Evolutionary conservation across 2,888 invertebrate genomes (phyloP), one percentile per base, ranked within the genome.

Genomic region (Timema cristinae): DNA sequence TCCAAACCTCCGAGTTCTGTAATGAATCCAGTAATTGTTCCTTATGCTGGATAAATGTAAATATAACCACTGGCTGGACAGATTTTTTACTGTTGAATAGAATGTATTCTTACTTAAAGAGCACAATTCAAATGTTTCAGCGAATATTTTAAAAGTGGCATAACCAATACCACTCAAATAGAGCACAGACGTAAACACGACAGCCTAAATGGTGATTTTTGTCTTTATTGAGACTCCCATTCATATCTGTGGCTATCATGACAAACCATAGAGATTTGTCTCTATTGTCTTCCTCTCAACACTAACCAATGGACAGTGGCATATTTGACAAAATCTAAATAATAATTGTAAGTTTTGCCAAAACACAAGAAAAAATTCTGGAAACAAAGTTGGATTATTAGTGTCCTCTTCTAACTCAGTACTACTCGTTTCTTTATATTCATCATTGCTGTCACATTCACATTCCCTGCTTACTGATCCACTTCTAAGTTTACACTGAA

Each of bases 1-100:
- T 59, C 70, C 74, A 74, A 54, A 75, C 15, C 9, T 51, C 47
- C 5, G n/a, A 15, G 16, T 66, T 51, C 32, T 61, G n/a, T 66
- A 59, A 32, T 61, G 32, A 32, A 11, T 50, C 50, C 51, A 16
- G 47, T 7, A 56, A 56, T 61, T 50, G 63, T 61, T 70, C 51
- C 7, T 63, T 66, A 7, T 66, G 50, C 16, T 47, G 68, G 47
- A n/a, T 6, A 68, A 10, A 68, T 51, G 16, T 68, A n/a, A 56
- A 67, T 67, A 2, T 47, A 9, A 68, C 11, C 9, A 52, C 54
- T 54, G 54, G 16, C 8, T 56, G 50, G 11, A 68, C n/a, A 52
- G 16, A 68, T 32, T 68, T 68, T 32, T 68, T 50, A 68, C 52
- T 16, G 51, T 5, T 68, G n/a, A 9, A 56, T 59, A 48, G 49